Evolutionary conservation across 2,888 invertebrate genomes (phyloP).

Genomic region (Cotesia congregata): DNA sequence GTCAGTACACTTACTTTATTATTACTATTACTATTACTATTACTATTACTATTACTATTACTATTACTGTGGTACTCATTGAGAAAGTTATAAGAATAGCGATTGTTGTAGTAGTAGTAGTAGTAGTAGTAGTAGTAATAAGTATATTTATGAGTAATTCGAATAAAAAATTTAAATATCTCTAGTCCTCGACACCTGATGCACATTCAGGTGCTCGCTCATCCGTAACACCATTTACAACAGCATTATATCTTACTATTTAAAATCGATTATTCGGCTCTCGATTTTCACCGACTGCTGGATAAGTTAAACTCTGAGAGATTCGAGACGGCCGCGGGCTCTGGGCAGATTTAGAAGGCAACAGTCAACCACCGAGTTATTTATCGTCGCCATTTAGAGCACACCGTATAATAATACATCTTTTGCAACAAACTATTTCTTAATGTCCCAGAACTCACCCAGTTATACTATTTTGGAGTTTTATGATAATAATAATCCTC

Average conservation of each 20-base stretch:
- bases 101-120: no score
- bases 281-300: background rate
- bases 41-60: background rate
- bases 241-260: background rate
- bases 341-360: slow-evolving; percentile 57
- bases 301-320: background rate
- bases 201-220: background rate
- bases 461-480: slow-evolving; percentile 35
- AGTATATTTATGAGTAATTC: background rate
- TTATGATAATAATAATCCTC: background rate
- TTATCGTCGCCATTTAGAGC: slow-evolving; percentile 67
- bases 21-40: background rate
- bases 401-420: slow-evolving; percentile 62
- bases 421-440: slow-evolving; percentile 59
- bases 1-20: background rate
- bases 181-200: slow-evolving; percentile 10
- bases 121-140: background rate
- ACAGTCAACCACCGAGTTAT: slow-evolving; percentile 62
- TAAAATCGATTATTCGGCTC: background rate
- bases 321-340: slow-evolving; percentile 16
- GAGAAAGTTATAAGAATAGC: background rate
- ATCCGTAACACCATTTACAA: slow-evolving; percentile 15
- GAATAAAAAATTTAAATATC: background rate
- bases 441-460: slow-evolving; percentile 55
- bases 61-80: background rate